Evolutionary conservation across 1,140 invertebrate genomes (phyloP).

Genomic region (Neelides sp.): DNA sequence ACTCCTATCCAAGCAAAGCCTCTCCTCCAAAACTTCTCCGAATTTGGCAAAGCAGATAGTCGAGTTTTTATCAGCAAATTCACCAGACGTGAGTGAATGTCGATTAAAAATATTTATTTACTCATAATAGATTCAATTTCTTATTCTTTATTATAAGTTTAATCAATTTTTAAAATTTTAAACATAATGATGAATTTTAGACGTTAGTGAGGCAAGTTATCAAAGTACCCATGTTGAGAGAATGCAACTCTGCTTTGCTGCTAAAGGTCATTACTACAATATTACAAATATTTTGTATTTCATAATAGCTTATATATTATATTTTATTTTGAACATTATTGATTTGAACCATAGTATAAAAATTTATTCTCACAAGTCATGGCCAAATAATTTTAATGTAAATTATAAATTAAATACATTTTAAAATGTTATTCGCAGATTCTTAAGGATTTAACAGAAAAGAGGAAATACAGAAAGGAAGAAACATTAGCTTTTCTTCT

Average conservation of each 20-base stretch:
- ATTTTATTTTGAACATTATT: too few relatives aligned
- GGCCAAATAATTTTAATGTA: too few relatives aligned
- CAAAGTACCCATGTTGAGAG: conserved; percentile 21
- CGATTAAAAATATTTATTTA: too few relatives aligned
- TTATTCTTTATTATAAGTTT: neutral
- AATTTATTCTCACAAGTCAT: too few relatives aligned
- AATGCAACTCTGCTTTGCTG: conserved; percentile 18
- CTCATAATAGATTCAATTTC: neutral
- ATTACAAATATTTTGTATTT: too few relatives aligned
- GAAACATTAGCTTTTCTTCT: conserved; percentile 18
- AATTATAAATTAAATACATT: too few relatives aligned
- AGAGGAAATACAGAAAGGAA: conserved; percentile 6
- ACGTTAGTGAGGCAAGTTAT: conserved; percentile 22
- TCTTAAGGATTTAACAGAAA: conserved; percentile 15
- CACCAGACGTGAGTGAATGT: too few relatives aligned
- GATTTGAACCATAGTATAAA: too few relatives aligned
- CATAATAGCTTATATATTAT: too few relatives aligned
- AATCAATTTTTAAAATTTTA: neutral
- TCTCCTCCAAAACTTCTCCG: conserved; percentile 19
- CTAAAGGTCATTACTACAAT: conserved; percentile 14
- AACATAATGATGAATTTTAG: neutral
- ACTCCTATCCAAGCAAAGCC: neutral
- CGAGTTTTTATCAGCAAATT: conserved; percentile 20
- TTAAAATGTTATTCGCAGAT: conserved; percentile 12
- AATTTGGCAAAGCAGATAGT: too few relatives aligned